These are phyloP conservation scores for Corynorhinus townsendii DNA, from an alignment of 2,113 vertebrate genomes.

Conservation along the genomic window DNA sequence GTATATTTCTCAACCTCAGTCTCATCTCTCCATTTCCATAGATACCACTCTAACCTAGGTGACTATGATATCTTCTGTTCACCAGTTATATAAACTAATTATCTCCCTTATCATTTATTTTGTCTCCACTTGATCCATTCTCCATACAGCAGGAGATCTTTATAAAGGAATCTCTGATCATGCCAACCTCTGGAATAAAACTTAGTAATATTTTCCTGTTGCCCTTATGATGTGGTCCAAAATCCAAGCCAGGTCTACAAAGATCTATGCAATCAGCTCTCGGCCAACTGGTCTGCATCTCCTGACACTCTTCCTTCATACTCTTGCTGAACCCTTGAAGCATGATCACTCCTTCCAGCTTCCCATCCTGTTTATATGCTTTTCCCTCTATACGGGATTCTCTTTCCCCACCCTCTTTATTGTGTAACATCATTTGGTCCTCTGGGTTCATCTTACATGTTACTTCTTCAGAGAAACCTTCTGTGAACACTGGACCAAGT, in stretches of 20 bases:
- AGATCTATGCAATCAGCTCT: background rate
- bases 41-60: background rate
- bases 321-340: background rate
- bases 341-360: background rate
- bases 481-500: background rate
- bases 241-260: background rate
- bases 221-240: background rate
- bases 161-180: background rate
- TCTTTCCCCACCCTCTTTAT: background rate
- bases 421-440: background rate
- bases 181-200: background rate
- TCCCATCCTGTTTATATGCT: background rate
- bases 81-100: background rate
- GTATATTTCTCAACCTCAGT: background rate
- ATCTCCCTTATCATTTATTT: background rate
- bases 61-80: background rate
- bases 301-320: background rate
- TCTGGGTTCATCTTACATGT: background rate
- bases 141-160: background rate
- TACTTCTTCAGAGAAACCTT: background rate
- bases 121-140: background rate
- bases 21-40: background rate
- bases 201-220: background rate
- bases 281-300: background rate
- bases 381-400: background rate